Base-by-base conservation (phyloP, 37 sponge, comb jelly and placozoan species). In the Axinella damicornis region DNA sequence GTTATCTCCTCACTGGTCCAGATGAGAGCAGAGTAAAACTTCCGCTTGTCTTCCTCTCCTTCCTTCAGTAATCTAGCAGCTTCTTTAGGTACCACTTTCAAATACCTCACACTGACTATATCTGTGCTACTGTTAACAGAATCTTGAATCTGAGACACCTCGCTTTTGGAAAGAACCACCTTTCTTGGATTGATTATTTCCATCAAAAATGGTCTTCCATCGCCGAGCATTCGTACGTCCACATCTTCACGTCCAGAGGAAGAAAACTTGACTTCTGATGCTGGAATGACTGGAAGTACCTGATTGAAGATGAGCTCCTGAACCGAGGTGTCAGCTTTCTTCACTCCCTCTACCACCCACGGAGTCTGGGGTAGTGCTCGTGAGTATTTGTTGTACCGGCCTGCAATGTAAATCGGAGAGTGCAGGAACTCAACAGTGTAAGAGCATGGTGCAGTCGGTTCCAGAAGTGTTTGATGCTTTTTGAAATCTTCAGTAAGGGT, bases 151-250 rank as follows among this genome's bases (percentile, higher is more conserved):
- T 73, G 58, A 25, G 40, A 24, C 14, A 90, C 35, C 27, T 70
- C 71, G 2, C 67, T 73, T 25, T 39, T 18, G 24, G 60, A 52
- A 5, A 80, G 22, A 5, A 36, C 57, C 5, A 85, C 65, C 6
- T 83, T 64, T 27, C 59, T 80, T 2, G 98, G 98, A 57, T 97
- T 88, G 52, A 87, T 31, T 5, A 97, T 73, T 65, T 95, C 96
- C 13, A 93, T 58, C 30, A 90, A 33, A 79, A 97, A 97, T 34
- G 98, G 98, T 14, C 98, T 72, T 2, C 98, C 99, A 53, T 57
- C 57, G 0, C 99, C 97, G 52, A 99, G 79, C 99, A 99, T 99
- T 24, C 94, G 75, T n/a, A 99, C 99, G 71, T 99, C 99, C 27
- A 93, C 84, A 79, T 99, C 99, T 58, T 99, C 99, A 57, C 99